Percentiles rank a stretch among this genome's conserved stretches.
These are phyloP conservation scores for Melitaea athalia DNA, from an alignment of 2,888 invertebrate species.

Conservation along the genomic window DNA sequence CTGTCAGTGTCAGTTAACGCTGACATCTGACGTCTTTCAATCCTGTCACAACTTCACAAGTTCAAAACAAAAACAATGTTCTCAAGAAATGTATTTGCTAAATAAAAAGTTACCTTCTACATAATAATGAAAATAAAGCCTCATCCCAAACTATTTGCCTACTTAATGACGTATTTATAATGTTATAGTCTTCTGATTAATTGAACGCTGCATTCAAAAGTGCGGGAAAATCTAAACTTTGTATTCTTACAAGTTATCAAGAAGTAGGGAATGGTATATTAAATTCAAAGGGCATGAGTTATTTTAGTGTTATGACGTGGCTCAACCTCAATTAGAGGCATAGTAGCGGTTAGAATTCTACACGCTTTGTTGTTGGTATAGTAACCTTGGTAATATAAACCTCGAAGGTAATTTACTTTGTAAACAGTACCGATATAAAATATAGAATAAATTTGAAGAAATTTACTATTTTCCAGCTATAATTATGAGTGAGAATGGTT, in stretches of 20 bases:
- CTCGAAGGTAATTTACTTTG: not conserved
- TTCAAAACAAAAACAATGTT: too few species aligned
- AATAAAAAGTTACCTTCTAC: not conserved
- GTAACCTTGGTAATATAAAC: conserved; percentile 1
- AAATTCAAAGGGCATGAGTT: conserved; percentile 8
- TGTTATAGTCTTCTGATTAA: not conserved
- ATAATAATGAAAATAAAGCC: not conserved
- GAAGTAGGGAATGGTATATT: conserved; percentile 1
- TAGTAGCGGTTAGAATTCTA: not conserved
- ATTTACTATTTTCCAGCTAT: conserved; percentile 19
- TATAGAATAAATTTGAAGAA: not conserved
- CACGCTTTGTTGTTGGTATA: conserved; percentile 22
- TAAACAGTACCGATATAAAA: not conserved
- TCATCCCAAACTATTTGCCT: not conserved
- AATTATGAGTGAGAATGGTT: conserved; percentile 61
- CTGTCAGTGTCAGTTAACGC: too few species aligned
- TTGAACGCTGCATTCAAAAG: not conserved
- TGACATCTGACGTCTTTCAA: too few species aligned
- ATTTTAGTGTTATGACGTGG: conserved; percentile 43
- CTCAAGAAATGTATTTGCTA: not conserved
- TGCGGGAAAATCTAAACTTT: conserved; percentile 17
- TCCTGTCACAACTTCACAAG: too few species aligned
- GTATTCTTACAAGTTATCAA: not conserved
- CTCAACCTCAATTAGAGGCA: conserved; percentile 27
- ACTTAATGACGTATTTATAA: not conserved